phyloP scores from a whole-genome alignment of 2,797 vertebrate species.

The Gadopsis marmoratus region DNA sequence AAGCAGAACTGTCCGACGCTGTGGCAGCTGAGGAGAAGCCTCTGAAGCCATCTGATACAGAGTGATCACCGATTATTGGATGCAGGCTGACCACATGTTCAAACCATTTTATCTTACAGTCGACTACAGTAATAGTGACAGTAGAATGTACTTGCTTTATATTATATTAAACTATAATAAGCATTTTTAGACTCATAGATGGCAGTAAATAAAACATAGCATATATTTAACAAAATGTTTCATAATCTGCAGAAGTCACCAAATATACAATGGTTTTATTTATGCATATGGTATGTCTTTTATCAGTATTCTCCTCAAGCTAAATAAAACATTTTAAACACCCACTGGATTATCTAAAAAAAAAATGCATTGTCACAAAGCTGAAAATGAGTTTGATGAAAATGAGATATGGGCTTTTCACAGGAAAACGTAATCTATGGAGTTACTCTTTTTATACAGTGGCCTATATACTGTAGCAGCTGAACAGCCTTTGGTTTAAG shows the following conservation, averaged over 20 bases:
- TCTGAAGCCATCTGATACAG: conserved; percentile 16
- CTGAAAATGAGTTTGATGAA: too few species aligned
- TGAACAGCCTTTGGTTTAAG: conserved; percentile 2
- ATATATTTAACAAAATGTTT: not conserved
- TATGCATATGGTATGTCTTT: too few species aligned
- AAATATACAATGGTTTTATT: not conserved
- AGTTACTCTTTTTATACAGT: not conserved
- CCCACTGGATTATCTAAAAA: too few species aligned
- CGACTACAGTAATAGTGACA: not conserved
- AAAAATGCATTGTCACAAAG: too few species aligned
- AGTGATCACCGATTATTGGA: conserved; percentile 33
- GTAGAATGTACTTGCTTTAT: conserved; percentile 7
- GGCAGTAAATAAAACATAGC: not conserved
- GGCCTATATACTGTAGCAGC: not conserved
- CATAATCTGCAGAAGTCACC: not conserved
- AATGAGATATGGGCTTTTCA: too few species aligned
- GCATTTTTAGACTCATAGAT: not conserved
- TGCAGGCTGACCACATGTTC: not conserved
- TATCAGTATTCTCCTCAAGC: too few species aligned
- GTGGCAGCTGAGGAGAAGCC: conserved; percentile 43
- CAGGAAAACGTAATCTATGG: too few species aligned
- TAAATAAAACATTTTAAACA: too few species aligned
- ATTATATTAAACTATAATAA: not conserved
- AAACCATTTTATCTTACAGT: not conserved
- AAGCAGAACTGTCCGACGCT: conserved; percentile 5